Evolutionary conservation across 2,797 vertebrate genomes (phyloP), one percentile per base, ranked within the genome.

Genomic region (Sarcoramphus papa): DNA sequence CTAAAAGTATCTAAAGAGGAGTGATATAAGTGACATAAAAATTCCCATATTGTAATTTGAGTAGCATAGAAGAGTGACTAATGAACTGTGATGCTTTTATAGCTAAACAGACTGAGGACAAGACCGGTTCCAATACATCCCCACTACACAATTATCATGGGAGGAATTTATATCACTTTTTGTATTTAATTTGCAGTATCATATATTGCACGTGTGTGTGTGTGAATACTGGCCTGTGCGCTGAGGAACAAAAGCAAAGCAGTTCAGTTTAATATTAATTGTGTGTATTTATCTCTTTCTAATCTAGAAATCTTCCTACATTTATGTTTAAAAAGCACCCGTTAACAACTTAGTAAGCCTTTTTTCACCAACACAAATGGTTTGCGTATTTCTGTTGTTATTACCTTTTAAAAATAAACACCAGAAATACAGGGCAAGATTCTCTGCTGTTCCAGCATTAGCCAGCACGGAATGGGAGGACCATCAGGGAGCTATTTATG

Each of bases 1-100:
- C 31, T 80, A 83, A 88, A 83, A 22, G 64, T 68, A 20, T 82
- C 53, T 54, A 25, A 92, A 88, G 41, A 88, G 35, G 48, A 73
- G 53, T 85, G 81, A 93, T 83, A n/a, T 24, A 68, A 94, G 33
- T 91, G 68, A 83, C 64, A 83, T 80, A 78, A 93, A 93, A 95
- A 87, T 80, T 82, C 27, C 63, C 5, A 8, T 85, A 72, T 72
- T 90, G 70, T 93, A 82, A 73, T 88, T 62, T 77, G 53, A 91
- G 41, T 70, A 85, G 74, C 33, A 54, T 7, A 68, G 74, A 91
- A 83, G 72, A 85, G 47, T 64, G 74, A 70, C 84, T 95, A 91
- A 89, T 80, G 78, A 95, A 65, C 90, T 88, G 56, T 14, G 0
- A 73, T 91, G 86, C 65, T 78, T 94, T 80, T 83, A 72, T 70